These are phyloP conservation scores for Haliclystus octoradiatus DNA, from an alignment of 30 jellyfish, hydroid and myxozoan species.

Conservation along the genomic window DNA sequence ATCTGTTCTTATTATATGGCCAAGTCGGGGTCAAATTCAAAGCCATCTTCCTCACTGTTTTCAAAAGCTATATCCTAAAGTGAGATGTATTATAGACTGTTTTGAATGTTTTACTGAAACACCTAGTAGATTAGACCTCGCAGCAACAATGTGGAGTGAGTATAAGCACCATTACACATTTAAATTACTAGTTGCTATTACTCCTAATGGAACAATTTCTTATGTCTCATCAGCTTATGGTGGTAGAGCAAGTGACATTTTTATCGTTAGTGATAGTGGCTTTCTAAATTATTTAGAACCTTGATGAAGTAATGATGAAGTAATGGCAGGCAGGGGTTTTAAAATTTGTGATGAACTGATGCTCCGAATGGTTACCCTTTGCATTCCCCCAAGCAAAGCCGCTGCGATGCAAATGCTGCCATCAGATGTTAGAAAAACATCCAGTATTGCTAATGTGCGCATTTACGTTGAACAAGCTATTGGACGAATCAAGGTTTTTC, in stretches of 20 bases:
- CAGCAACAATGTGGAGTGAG: slow-evolving; percentile 27
- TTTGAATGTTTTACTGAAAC: slow-evolving; percentile 51
- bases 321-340: slow-evolving; percentile 63
- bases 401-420: slow-evolving; percentile 38
- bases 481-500: slow-evolving; percentile 1
- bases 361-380: slow-evolving; percentile 22
- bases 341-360: slow-evolving; percentile 28
- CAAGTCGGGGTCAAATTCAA: slow-evolving; percentile 31
- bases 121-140: slow-evolving; percentile 25
- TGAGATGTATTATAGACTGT: slow-evolving; percentile 40
- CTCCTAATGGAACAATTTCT: slow-evolving; percentile 61
- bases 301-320: slow-evolving; percentile 23
- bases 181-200: slow-evolving; percentile 29
- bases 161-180: slow-evolving; percentile 65
- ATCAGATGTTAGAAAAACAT: slow-evolving; percentile 17
- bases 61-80: slow-evolving; percentile 34
- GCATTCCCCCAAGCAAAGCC: slow-evolving; percentile 55
- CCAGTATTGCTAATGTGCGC: slow-evolving; percentile 38
- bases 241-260: slow-evolving; percentile 44
- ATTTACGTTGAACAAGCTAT: slow-evolving; percentile 24
- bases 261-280: slow-evolving; percentile 33
- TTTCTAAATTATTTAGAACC: slow-evolving; percentile 31
- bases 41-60: slow-evolving; percentile 39
- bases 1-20: slow-evolving; percentile 44
- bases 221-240: slow-evolving; percentile 68